phyloP scores from a whole-genome alignment of 2,888 invertebrate species.

The Stegophylla sp. region DNA sequence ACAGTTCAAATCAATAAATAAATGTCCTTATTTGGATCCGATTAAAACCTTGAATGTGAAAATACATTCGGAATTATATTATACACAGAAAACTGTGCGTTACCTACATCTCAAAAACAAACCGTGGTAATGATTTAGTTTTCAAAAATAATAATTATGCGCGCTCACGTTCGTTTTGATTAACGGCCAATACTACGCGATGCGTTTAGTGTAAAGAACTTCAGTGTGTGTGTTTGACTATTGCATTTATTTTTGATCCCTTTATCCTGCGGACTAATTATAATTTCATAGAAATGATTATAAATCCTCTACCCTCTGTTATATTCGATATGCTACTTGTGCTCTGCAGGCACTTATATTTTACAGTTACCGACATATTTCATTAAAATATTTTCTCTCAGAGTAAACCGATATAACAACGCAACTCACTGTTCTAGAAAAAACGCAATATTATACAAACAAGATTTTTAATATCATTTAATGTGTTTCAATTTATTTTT shows the following conservation, averaged over 20 bases:
- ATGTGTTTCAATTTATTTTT: no score
- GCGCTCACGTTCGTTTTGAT: conserved; percentile 18
- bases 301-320: neutral
- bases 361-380: conserved; percentile 2
- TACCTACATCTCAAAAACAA: conserved; percentile 14
- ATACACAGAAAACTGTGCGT: neutral
- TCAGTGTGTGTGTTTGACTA: no score
- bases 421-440: neutral
- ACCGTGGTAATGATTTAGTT: neutral
- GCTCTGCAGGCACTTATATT: neutral
- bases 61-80: neutral
- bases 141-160: neutral
- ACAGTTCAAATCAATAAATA: conserved; percentile 16
- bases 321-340: neutral
- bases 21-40: conserved; percentile 34
- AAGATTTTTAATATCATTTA: neutral
- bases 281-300: conserved; percentile 15
- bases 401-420: neutral
- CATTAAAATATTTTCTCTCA: neutral
- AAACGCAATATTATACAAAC: neutral
- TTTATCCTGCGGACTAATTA: conserved; percentile 1
- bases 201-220: no score
- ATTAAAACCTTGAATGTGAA: conserved; percentile 28
- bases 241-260: conserved; percentile 29
- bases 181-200: conserved; percentile 3